Evolutionary conservation across 2,113 vertebrate species (phyloP), one percentile per base, ranked within the genome.

Genomic region (Pygoscelis antarcticus): DNA sequence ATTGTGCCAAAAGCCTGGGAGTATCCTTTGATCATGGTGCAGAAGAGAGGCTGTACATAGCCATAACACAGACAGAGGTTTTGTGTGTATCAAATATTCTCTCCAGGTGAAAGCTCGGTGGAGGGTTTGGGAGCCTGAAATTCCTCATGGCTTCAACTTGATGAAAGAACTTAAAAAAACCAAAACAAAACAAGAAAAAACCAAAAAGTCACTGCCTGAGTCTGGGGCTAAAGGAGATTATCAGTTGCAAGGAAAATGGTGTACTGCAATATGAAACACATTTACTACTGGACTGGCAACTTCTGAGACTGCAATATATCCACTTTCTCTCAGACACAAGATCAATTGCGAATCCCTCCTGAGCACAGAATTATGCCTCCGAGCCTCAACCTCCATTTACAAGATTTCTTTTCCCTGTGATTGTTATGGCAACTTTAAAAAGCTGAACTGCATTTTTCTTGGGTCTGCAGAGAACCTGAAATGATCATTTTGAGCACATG

Each of bases 401-500:
- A 76, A 27, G 74, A 34, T 36, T 75, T 87, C 74, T 76, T 71
- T 75, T 77, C 78, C 54, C 58, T 11, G 11, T 11, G 71, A 89
- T 78, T 75, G 62, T 66, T 72, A 78, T 18, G 49, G 34, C 60
- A 83, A 10, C 76, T 70, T 40, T 18, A 12, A 61, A 89, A 80
- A 78, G 38, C 76, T 13, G 21, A 83, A 44, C 68, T 40, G 71
- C 46, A 2, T 25, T 81, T 92, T 72, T 26, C 90, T 49, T 6
- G 6, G 47, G 38, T 36, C 83, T 81, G 58, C 76, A 26, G 80
- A 83, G 91, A 80, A 23, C 78, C 82, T 21, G 49, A 54, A 83
- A 58, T 0, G 36, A 70, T 36, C 36, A 7, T 19, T 80, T 26
- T 0, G 3, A 85, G 71, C 62, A 6, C 8, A 6, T 0, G 25